A percentile compares a stretch with the other conserved stretches of the same genome.
These are phyloP conservation scores for Drosophila nigritarsus DNA, from an alignment of 2,888 invertebrate species.

Conservation along the genomic window DNA sequence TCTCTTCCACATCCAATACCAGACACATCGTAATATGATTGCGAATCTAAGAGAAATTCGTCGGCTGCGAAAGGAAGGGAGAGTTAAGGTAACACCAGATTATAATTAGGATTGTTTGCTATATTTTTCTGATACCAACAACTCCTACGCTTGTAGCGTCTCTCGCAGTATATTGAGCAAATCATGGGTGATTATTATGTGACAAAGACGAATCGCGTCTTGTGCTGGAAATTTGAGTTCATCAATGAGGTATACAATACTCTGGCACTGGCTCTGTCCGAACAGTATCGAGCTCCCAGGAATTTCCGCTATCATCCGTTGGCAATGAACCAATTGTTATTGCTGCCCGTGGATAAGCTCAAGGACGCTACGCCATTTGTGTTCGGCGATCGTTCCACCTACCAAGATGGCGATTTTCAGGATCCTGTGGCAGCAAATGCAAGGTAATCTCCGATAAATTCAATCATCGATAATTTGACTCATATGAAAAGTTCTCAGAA, in stretches of 20 bases:
- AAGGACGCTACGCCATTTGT: constrained; percentile 71
- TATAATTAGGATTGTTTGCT: not conserved
- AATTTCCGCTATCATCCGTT: constrained; percentile 7
- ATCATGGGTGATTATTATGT: constrained; percentile 82
- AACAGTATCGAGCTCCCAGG: constrained; percentile 60
- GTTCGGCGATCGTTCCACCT: constrained; percentile 82
- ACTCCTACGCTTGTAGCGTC: not conserved
- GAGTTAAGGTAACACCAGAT: constrained; percentile 56
- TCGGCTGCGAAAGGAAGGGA: constrained; percentile 57
- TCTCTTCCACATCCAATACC: constrained; percentile 80
- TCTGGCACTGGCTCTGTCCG: constrained; percentile 75
- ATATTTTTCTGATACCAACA: constrained; percentile 11
- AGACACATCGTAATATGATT: constrained; percentile 81
- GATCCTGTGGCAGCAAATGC: constrained; percentile 15
- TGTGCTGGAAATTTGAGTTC: constrained; percentile 84
- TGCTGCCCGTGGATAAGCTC: constrained; percentile 64
- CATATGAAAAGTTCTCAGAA: constrained; percentile 41
- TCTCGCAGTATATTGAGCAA: constrained; percentile 73
- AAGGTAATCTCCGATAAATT: constrained; percentile 26
- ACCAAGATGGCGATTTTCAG: constrained; percentile 66
- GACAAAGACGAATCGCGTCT: constrained; percentile 80
- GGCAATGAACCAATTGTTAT: constrained; percentile 54
- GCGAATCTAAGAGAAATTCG: constrained; percentile 73
- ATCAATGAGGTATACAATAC: constrained; percentile 83
- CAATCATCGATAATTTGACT: not conserved